Percentiles rank a stretch among this genome's conserved stretches.
Conservation (phyloP, 2,888 invertebrate species). For the Chrysodeixis includens region DNA sequence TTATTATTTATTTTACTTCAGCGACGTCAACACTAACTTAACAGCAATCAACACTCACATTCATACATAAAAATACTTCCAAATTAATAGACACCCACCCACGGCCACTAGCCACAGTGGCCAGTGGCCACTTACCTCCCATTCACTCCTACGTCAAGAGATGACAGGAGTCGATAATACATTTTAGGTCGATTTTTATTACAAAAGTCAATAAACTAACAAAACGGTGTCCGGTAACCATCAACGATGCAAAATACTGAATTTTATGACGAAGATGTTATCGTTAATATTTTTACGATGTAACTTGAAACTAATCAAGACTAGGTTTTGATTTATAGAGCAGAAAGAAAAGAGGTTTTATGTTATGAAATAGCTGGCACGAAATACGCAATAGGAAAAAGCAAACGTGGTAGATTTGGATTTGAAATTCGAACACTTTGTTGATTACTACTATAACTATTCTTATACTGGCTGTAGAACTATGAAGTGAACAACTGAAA, state of each 20-base stretch:
- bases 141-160: constrained; percentile 47
- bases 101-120: constrained; percentile 15
- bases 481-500: too few relatives aligned
- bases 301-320: constrained; percentile 51
- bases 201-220: constrained; percentile 52
- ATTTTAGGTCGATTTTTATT: constrained; percentile 56
- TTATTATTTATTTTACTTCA: too few relatives aligned
- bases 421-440: too few relatives aligned
- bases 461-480: too few relatives aligned
- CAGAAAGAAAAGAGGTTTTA: not conserved
- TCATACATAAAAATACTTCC: not conserved
- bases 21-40: not conserved
- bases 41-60: not conserved
- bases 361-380: not conserved
- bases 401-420: too few relatives aligned
- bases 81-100: constrained; percentile 23
- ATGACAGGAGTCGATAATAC: constrained; percentile 47
- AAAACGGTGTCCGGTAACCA: constrained; percentile 54
- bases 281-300: constrained; percentile 57
- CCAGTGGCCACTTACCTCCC: constrained; percentile 30
- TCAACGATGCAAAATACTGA: constrained; percentile 55
- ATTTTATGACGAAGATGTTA: constrained; percentile 47
- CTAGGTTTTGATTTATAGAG: constrained; percentile 44
- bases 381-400: not conserved
- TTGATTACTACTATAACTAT: too few relatives aligned